Base-by-base conservation (phyloP, 2,113 vertebrate genomes). In the Neotragus moschatus region DNA sequence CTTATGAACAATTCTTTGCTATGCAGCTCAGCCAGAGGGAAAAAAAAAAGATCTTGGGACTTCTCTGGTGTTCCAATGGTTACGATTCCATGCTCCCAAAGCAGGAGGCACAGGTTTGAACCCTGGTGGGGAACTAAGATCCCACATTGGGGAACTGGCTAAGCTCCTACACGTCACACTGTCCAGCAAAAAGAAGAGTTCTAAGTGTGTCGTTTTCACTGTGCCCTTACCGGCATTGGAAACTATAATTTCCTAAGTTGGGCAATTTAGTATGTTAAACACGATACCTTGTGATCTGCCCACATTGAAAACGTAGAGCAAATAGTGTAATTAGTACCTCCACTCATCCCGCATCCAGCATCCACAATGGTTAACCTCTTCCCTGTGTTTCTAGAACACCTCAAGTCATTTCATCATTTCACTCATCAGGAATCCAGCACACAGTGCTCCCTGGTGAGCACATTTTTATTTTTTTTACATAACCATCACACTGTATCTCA, bases 161-260 rank as follows among this genome's bases (percentile, higher is more conserved):
- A 49, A 80, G 77, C 12, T 33, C 77, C 30, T 47, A 21, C 45
- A 33, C 12, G 47, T 49, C 47, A 33, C 30, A n/a, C 47, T 33
- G 30, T 80, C 45, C 15, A 33, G 30, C 28, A n/a, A 51, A 79
- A 80, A 51, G 47, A 33, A 80, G 21, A 80, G 49, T 84, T 94
- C 28, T 60, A 93, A 58, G 33, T 39, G 10, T 82, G 60, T 43
- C 26, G 10, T 73, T 89, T 66, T 66, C 45, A 58, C 45, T 25
- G 1, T 49, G 55, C 58, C 8, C 45, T 92, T 26, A 89, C 53
- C 21, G 49, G 79, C n/a, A 43, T 2, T 77, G 43, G 92, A 94
- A 96, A 43, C 55, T 84, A 33, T 82, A 47, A 90, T 87, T 97
- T 92, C 84, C 94, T 60, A 73, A 94, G 51, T 73, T 88, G 73